Evolutionary conservation across 2,888 invertebrate species (phyloP), one percentile per base, ranked within the genome.

Genomic region (Ennomos erosarius): DNA sequence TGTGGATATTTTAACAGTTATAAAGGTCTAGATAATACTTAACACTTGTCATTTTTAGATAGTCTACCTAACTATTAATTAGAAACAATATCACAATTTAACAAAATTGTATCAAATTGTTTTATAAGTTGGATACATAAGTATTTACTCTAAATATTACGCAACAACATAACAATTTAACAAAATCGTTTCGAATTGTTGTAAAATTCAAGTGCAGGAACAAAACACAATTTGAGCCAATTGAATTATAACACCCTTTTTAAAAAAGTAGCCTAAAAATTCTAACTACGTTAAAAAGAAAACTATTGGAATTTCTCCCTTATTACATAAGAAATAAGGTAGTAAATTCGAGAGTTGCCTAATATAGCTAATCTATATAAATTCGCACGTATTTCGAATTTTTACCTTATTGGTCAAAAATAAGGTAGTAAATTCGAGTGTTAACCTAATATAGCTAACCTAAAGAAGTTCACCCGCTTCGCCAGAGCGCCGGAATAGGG

Each of bases 401-500:
- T 8, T 16, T 48, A 45, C 11, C 43, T 37, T 51, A 55, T 59
- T 56, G 12, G 13, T 47, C 10, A 57, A 36, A 2, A 65, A 65
- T 59, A 62, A 51, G 48, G 44, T n/a, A 38, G 46, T 4, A 36
- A 48, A 34, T 55, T 60, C 35, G 49, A 50, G 16, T 10, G n/a
- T 37, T 37, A 51, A 10, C 56, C 51, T 52, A 54, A 8, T 10
- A 12, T 13, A 37, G 38, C 35, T 64, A 60, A 58, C 53, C 45
- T 36, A 38, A 13, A 46, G 40, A 9, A 38, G 43, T 58, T 81
- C 66, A 87, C 11, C 81, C 67, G 8, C 76, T 74, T 64, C 80
- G 74, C 87, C 87, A 88, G 4, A 87, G 44, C 1, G 80, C 56
- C 0, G 78, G 78, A 43, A 81, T 59, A 0, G 79, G 46, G 8